A percentile compares a stretch with the other conserved stretches of the same genome.
These are phyloP conservation scores for Augiades crinisus DNA, from an alignment of 2,888 invertebrate species.

Conservation along the genomic window DNA sequence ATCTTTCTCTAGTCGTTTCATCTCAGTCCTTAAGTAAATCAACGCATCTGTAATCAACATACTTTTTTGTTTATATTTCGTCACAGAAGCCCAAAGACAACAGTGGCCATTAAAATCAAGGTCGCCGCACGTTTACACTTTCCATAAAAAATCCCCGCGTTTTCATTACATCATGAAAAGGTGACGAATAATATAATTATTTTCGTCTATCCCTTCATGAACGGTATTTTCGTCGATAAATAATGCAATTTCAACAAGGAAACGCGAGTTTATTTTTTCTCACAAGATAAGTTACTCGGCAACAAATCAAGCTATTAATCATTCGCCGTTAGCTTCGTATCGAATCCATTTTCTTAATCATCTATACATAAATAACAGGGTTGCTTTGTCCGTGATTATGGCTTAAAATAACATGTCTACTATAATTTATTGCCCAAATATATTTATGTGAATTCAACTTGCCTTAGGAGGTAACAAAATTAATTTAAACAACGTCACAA, in stretches of 20 bases:
- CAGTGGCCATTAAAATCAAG: no score
- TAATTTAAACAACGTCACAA: slow-evolving; percentile 12
- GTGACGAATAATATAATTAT: no score
- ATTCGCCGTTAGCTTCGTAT: slow-evolving; percentile 16
- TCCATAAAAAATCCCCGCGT: no score
- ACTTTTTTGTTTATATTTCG: no score
- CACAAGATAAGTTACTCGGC: slow-evolving; percentile 30
- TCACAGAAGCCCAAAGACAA: no score
- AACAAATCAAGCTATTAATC: slow-evolving; percentile 34
- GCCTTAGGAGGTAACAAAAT: slow-evolving; percentile 16
- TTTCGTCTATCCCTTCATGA: not conserved
- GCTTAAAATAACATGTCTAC: slow-evolving; percentile 17
- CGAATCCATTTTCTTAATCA: slow-evolving; percentile 26
- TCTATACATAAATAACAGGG: slow-evolving; percentile 18
- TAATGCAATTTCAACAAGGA: slow-evolving; percentile 21
- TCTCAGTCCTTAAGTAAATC: no score
- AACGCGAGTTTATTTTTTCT: slow-evolving; percentile 27
- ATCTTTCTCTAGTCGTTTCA: no score
- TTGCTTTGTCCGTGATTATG: slow-evolving; percentile 14
- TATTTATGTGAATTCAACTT: not conserved
- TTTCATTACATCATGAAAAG: no score
- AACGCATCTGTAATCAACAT: no score
- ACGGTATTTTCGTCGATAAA: slow-evolving; percentile 12
- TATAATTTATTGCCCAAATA: slow-evolving; percentile 19
- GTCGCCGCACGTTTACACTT: no score